These are phyloP conservation scores for Abrostola triplasia DNA, from an alignment of 2,888 invertebrate genomes.

Conservation along the genomic window DNA sequence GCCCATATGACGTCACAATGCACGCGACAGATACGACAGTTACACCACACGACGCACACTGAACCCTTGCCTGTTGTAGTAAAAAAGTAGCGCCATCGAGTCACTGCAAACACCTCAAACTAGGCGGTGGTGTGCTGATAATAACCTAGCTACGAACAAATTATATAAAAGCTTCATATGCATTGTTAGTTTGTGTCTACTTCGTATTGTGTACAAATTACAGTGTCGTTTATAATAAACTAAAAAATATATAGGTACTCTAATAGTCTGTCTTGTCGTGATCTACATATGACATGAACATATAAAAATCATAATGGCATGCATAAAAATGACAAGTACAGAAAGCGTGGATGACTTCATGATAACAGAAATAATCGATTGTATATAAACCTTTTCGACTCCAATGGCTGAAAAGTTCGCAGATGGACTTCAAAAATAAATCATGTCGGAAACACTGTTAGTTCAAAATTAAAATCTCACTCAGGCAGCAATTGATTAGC, in stretches of 20 bases:
- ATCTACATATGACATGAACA: conserved; percentile 71
- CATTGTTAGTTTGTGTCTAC: conserved; percentile 82
- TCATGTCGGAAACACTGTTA: conserved; percentile 77
- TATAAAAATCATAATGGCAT: conserved; percentile 81
- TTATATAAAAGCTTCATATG: conserved; percentile 69
- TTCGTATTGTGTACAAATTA: conserved; percentile 75
- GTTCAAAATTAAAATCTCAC: conserved; percentile 83
- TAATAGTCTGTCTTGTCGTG: conserved; percentile 65
- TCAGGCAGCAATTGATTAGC: conserved; percentile 89
- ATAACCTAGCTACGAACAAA: conserved; percentile 68
- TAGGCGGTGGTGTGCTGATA: conserved; percentile 64
- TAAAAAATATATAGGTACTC: conserved; percentile 64
- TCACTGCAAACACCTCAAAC: conserved; percentile 65
- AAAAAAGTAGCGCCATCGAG: conserved; percentile 86
- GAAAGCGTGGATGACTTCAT: conserved; percentile 73
- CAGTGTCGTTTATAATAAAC: conserved; percentile 71
- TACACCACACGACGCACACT: conserved; percentile 59
- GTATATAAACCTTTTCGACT: conserved; percentile 58
- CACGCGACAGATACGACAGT: conserved; percentile 62
- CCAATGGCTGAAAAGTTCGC: conserved; percentile 58
- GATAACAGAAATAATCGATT: conserved; percentile 51
- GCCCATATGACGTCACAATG: conserved; percentile 76
- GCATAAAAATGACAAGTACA: conserved; percentile 71
- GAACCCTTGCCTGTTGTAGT: conserved; percentile 83
- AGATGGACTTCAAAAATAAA: conserved; percentile 88